phyloP scores from a whole-genome alignment of 2,797 vertebrate species.

The Rhinichthys osculus region DNA sequence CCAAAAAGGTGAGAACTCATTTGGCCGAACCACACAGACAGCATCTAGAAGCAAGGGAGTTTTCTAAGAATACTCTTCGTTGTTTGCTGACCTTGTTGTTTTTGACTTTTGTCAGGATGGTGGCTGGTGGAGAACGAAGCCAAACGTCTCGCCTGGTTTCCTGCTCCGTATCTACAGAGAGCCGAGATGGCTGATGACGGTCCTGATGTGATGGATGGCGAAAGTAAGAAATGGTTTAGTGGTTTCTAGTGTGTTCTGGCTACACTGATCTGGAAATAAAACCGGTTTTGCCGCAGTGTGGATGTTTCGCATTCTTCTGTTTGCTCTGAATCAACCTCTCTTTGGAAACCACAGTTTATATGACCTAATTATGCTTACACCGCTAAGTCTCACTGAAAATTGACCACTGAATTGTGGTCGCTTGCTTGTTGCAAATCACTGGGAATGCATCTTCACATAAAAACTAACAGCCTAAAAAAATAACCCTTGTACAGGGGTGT shows the following conservation, averaged over 20 bases:
- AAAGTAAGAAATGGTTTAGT: slow-evolving; percentile 47
- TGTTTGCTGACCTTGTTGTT: neutral
- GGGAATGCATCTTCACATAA: neutral
- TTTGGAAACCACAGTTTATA: neutral
- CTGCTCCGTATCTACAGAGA: slow-evolving; percentile 88
- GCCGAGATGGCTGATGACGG: slow-evolving; percentile 56
- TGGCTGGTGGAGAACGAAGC: slow-evolving; percentile 91
- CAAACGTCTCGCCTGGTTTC: slow-evolving; percentile 90
- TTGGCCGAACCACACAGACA: neutral
- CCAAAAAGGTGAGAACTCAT: slow-evolving; percentile 81
- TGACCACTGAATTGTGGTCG: no score
- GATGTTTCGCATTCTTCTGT: neutral
- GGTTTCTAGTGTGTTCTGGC: neutral
- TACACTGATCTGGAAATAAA: neutral
- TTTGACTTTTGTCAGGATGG: slow-evolving; percentile 81
- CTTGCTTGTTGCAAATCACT: neutral
- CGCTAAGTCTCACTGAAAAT: neutral
- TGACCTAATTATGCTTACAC: neutral
- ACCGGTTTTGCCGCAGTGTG: neutral
- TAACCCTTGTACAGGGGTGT: neutral
- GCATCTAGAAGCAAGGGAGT: neutral
- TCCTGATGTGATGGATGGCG: slow-evolving; percentile 56
- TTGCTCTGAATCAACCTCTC: neutral
- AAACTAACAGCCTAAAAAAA: no score
- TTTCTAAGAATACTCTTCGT: neutral